Percentiles rank a stretch among this genome's conserved stretches.
phyloP scores from a whole-genome alignment of 2,113 vertebrate genomes.

The Arothron firmamentum region DNA sequence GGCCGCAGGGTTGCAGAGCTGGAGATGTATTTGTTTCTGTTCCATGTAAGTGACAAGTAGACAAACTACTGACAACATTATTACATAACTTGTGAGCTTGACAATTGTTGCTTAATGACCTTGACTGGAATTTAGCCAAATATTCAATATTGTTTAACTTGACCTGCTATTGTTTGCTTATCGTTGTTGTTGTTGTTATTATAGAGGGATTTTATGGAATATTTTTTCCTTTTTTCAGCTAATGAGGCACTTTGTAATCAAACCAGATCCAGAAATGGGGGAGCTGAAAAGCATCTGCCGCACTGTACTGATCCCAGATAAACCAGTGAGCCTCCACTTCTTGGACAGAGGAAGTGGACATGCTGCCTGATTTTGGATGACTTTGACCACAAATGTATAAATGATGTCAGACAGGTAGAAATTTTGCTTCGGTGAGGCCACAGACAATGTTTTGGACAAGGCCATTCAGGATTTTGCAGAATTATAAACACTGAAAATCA shows the following conservation, averaged over 20 bases:
- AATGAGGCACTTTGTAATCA: slow-evolving; percentile 70
- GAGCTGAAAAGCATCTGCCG: slow-evolving; percentile 66
- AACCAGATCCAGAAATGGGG: slow-evolving; percentile 54
- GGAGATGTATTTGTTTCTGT: slow-evolving; percentile 74
- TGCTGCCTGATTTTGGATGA: not conserved
- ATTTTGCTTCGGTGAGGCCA: too few species aligned
- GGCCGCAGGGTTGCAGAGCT: slow-evolving; percentile 78
- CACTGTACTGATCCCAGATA: slow-evolving; percentile 67
- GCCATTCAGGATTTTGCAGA: too few species aligned
- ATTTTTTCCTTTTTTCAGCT: slow-evolving; percentile 50
- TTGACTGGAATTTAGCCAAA: not conserved
- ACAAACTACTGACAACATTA: not conserved
- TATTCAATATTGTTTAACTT: not conserved
- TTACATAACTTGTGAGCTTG: not conserved
- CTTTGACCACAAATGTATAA: too few species aligned
- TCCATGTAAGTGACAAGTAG: slow-evolving; percentile 57
- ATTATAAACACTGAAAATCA: too few species aligned
- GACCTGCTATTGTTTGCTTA: not conserved
- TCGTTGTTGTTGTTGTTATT: not conserved
- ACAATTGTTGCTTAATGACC: too few species aligned
- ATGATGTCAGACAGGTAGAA: too few species aligned
- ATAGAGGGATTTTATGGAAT: not conserved
- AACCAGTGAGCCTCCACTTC: slow-evolving; percentile 66
- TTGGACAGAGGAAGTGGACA: slow-evolving; percentile 49
- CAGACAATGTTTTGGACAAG: too few species aligned